A percentile compares a stretch with the other conserved stretches of the same genome.
These are phyloP conservation scores for Nemotelus pantherinus DNA, from an alignment of 2,888 invertebrate species.

Conservation along the genomic window DNA sequence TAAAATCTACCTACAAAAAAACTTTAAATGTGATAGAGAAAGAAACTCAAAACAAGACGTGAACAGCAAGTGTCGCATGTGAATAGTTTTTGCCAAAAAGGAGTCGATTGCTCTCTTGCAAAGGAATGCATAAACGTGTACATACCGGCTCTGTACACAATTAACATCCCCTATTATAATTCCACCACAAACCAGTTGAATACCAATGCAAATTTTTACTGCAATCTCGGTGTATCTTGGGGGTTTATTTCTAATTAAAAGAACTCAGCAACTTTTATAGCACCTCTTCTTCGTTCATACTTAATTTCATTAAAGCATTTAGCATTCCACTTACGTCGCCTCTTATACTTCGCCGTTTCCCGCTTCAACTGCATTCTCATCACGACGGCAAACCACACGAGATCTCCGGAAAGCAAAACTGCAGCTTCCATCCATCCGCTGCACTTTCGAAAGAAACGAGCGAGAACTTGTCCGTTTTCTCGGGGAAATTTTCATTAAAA, in stretches of 20 bases:
- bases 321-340: not conserved
- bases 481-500: constrained; percentile 31
- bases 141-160: too few species aligned
- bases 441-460: not conserved
- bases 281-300: not conserved
- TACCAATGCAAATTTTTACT: too few species aligned
- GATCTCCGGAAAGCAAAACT: not conserved
- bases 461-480: constrained; percentile 7
- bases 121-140: too few species aligned
- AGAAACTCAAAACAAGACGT: too few species aligned
- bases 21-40: too few species aligned
- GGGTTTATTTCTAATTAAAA: constrained; percentile 25
- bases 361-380: too few species aligned
- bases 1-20: too few species aligned
- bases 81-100: too few species aligned
- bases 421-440: constrained; percentile 3
- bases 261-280: not conserved
- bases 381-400: not conserved
- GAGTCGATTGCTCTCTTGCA: too few species aligned
- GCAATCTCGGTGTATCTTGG: constrained; percentile 3
- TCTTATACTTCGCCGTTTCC: not conserved
- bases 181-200: too few species aligned
- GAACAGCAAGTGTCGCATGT: too few species aligned
- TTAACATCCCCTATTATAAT: too few species aligned
- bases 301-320: constrained; percentile 25